Evolutionary conservation across 2,113 vertebrate species (phyloP).

Genomic region (Calyptomena viridis): DNA sequence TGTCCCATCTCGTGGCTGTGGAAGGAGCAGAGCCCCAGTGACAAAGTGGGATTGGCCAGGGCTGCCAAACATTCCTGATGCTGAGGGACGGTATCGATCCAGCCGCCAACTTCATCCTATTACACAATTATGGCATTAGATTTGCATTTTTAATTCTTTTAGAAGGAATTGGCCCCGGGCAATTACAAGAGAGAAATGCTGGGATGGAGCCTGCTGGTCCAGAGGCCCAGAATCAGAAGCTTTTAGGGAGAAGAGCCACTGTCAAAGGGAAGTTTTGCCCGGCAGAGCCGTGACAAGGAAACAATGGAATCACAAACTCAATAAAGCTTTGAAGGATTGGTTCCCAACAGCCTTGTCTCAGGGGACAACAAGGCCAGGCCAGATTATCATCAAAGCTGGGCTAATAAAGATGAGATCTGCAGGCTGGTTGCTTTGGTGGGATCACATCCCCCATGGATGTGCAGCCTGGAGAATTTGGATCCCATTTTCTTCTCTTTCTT

Average conservation of each 20-base stretch:
- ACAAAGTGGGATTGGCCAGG: slow-evolving; percentile 82
- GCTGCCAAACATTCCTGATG: slow-evolving; percentile 78
- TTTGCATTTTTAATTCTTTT: slow-evolving; percentile 92
- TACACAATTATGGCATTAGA: slow-evolving; percentile 86
- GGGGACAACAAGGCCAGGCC: not conserved
- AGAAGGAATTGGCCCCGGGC: slow-evolving; percentile 75
- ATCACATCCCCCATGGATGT: not conserved
- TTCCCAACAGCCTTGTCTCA: not conserved
- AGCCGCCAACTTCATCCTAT: slow-evolving; percentile 82
- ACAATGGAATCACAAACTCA: slow-evolving; percentile 25
- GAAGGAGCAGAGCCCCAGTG: slow-evolving; percentile 74
- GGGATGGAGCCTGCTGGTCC: slow-evolving; percentile 72
- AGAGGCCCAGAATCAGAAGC: slow-evolving; percentile 34
- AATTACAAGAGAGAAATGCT: slow-evolving; percentile 70
- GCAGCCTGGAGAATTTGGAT: not conserved
- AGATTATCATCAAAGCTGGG: not conserved
- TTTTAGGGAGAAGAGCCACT: slow-evolving; percentile 67
- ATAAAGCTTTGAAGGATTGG: not conserved
- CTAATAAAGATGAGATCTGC: not conserved
- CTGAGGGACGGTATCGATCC: slow-evolving; percentile 79
- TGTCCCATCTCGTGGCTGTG: slow-evolving; percentile 71
- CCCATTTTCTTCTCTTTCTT: not conserved
- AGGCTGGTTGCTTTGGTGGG: not conserved
- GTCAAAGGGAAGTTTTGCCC: slow-evolving; percentile 52
- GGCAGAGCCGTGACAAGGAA: slow-evolving; percentile 25